Evolutionary conservation across 2,888 invertebrate species (phyloP).

Genomic region (Meloe dianella): DNA sequence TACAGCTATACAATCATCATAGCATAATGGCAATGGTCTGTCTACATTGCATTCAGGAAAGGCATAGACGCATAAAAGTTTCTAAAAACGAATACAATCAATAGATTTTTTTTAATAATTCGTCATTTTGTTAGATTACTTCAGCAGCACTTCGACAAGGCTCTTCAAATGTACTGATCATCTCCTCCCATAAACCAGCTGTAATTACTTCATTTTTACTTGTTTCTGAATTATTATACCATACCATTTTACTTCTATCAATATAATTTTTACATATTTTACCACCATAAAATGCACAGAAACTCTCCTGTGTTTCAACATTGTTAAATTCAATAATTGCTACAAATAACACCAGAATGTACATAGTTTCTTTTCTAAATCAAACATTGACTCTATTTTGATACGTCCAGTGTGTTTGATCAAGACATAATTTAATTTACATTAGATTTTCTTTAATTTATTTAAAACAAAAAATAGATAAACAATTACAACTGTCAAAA

Average conservation of each 20-base stretch:
- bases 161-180: constrained; percentile 78
- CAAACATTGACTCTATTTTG: constrained; percentile 27
- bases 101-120: too few relatives aligned
- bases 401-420: not conserved
- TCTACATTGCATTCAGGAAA: constrained; percentile 78
- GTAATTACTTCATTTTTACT: constrained; percentile 87
- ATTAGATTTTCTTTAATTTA: constrained; percentile 15
- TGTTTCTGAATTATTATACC: constrained; percentile 71
- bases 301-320: constrained; percentile 60
- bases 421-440: constrained; percentile 8
- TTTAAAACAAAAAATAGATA: constrained; percentile 25
- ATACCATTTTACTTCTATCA: constrained; percentile 61
- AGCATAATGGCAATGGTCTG: constrained; percentile 80
- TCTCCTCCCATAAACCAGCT: constrained; percentile 82
- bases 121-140: constrained; percentile 59
- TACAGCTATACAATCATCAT: constrained; percentile 93
- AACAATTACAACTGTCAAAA: constrained; percentile 31
- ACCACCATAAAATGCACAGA: constrained; percentile 88
- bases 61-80: constrained; percentile 88
- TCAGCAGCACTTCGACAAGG: constrained; percentile 88
- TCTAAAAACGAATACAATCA: constrained; percentile 62
- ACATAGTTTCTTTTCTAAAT: constrained; percentile 25
- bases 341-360: constrained; percentile 23
- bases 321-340: constrained; percentile 20
- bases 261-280: constrained; percentile 64